phyloP scores from a whole-genome alignment of 2,797 vertebrate genomes.

The Myripristis jacobus region DNA sequence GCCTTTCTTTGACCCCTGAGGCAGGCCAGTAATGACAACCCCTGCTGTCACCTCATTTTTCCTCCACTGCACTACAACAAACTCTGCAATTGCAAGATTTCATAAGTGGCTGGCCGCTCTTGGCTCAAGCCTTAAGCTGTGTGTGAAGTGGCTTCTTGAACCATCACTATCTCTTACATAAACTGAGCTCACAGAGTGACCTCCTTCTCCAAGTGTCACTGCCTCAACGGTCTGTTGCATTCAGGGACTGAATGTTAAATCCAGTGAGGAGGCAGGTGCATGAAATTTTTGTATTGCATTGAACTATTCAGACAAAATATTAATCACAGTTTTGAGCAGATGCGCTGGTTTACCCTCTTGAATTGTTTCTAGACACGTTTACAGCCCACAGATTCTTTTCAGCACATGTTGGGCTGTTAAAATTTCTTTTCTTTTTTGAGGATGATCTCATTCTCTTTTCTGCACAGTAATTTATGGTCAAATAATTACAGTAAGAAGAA shows the following conservation, averaged over 20 bases:
- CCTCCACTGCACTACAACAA: constrained; percentile 18
- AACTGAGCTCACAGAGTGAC: constrained; percentile 44
- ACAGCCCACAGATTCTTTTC: background rate
- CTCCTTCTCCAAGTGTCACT: constrained; percentile 29
- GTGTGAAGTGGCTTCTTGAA: constrained; percentile 38
- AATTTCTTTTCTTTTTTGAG: background rate
- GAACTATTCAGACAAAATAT: background rate
- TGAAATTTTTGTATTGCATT: background rate
- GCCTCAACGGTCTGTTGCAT: constrained; percentile 30
- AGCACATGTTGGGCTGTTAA: too few relatives aligned
- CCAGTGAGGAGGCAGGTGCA: background rate
- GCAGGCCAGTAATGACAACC: constrained; percentile 18
- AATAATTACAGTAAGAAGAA: constrained; percentile 24
- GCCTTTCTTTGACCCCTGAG: constrained; percentile 15
- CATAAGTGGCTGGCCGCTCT: constrained; percentile 46
- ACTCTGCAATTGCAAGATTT: constrained; percentile 50
- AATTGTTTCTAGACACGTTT: background rate
- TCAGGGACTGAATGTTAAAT: constrained; percentile 10
- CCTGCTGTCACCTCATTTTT: constrained; percentile 32
- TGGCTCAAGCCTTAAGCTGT: constrained; percentile 48
- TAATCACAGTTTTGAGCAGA: constrained; percentile 1
- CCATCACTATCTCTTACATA: constrained; percentile 61
- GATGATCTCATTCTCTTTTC: constrained; percentile 1
- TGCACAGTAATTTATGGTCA: constrained; percentile 19
- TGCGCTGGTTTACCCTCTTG: background rate